Percentiles rank a stretch among this genome's conserved stretches.
Conservation (phyloP, 2,888 invertebrate genomes). For the Nemotelus pantherinus region DNA sequence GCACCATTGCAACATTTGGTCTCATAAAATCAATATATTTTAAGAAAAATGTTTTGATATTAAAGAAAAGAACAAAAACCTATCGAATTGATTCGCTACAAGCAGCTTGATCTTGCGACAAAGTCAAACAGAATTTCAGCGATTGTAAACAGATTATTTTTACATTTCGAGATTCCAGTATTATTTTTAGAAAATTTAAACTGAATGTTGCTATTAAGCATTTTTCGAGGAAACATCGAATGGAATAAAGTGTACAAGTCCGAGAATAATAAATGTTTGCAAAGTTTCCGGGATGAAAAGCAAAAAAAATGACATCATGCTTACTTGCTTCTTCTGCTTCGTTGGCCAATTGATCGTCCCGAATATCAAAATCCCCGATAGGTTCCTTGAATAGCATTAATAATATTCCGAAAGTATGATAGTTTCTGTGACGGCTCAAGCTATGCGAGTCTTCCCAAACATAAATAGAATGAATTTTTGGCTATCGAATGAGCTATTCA, state of each 20-base stretch:
- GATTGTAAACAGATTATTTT: conserved; percentile 38
- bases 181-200: conserved; percentile 29
- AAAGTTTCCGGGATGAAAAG: too few species aligned
- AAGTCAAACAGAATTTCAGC: neutral
- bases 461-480: conserved; percentile 35
- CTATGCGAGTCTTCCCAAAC: neutral
- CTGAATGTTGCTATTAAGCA: too few species aligned
- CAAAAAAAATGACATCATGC: neutral
- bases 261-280: too few species aligned
- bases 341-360: neutral
- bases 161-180: conserved; percentile 30
- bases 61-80: too few species aligned
- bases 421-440: neutral
- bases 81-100: too few species aligned
- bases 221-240: too few species aligned
- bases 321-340: conserved; percentile 21
- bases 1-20: too few species aligned
- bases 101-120: neutral
- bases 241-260: too few species aligned
- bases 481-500: neutral
- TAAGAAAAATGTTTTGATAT: too few species aligned
- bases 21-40: too few species aligned
- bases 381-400: conserved; percentile 32
- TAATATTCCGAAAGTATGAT: neutral
- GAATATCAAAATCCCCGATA: neutral